Conservation (phyloP, 2,113 vertebrate species). For the Paradisaea rubra region DNA sequence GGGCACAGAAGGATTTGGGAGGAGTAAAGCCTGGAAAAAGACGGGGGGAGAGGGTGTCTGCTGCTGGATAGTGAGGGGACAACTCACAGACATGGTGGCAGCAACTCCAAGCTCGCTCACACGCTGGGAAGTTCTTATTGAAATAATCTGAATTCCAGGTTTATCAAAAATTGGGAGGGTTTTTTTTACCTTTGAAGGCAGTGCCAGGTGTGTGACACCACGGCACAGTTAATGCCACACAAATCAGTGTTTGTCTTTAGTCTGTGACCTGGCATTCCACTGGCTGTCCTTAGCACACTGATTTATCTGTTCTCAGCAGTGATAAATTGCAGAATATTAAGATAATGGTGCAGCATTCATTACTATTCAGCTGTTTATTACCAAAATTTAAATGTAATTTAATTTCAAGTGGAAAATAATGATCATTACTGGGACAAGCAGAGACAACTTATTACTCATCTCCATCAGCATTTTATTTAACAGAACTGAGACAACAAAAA, state of each 20-base stretch:
- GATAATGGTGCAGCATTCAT: slow-evolving; percentile 5
- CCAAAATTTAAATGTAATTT: not conserved
- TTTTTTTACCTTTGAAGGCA: not conserved
- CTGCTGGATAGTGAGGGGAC: not conserved
- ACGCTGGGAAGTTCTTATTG: not conserved
- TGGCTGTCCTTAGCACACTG: not conserved
- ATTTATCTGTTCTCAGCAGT: not conserved
- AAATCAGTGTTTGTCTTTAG: rapidly evolving
- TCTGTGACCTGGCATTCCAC: not conserved
- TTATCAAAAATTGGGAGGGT: not conserved
- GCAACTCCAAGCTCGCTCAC: not conserved
- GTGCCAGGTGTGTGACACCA: not conserved
- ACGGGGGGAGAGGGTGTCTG: not conserved
- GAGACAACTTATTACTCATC: not conserved
- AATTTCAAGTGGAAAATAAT: slow-evolving; percentile 41
- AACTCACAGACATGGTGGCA: not conserved
- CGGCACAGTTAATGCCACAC: not conserved
- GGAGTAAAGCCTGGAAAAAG: not conserved
- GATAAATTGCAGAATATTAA: slow-evolving; percentile 16
- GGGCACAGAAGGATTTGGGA: rapidly evolving
- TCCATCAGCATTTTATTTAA: not conserved
- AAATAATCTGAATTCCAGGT: not conserved
- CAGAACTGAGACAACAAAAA: not conserved
- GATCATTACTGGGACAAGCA: not conserved
- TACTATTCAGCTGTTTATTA: not conserved